Evolutionary conservation across 2,113 vertebrate species (phyloP).

Genomic region (Macheiramphus alcinus): DNA sequence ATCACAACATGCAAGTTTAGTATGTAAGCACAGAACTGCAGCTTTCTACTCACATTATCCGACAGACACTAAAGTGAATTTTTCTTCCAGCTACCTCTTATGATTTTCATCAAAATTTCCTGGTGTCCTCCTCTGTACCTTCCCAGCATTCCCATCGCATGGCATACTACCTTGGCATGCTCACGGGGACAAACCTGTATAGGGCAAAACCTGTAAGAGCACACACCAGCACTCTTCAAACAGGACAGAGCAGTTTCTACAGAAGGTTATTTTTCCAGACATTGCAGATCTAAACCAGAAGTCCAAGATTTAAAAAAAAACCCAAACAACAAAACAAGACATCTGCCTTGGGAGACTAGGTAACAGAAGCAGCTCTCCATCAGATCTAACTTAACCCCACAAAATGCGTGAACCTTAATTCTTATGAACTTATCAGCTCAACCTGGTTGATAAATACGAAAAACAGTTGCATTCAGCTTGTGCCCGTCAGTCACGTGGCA

Average conservation of each 20-base stretch:
- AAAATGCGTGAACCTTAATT: not conserved
- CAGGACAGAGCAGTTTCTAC: not conserved
- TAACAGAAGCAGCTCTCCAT: not conserved
- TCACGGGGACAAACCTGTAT: not conserved
- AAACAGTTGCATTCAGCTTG: rapidly evolving
- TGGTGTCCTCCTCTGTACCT: not conserved
- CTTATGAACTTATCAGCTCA: not conserved
- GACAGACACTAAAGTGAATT: not conserved
- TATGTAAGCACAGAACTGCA: not conserved
- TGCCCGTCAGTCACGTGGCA: rapidly evolving
- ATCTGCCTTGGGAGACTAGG: not conserved
- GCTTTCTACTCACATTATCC: not conserved
- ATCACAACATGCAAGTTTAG: not conserved
- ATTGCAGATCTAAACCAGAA: not conserved
- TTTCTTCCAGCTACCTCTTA: not conserved
- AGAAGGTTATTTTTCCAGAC: not conserved
- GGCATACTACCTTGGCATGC: not conserved
- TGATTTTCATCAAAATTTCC: not conserved
- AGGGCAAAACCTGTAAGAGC: not conserved
- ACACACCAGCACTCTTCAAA: not conserved
- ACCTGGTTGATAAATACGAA: not conserved
- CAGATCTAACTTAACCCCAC: not conserved
- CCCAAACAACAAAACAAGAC: not conserved
- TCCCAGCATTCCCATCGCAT: not conserved
- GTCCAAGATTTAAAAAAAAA: not conserved